Percentiles rank a stretch among this genome's conserved stretches.
These are phyloP conservation scores for Linnaemya tessellans DNA, from an alignment of 2,888 invertebrate species.

Conservation along the genomic window DNA sequence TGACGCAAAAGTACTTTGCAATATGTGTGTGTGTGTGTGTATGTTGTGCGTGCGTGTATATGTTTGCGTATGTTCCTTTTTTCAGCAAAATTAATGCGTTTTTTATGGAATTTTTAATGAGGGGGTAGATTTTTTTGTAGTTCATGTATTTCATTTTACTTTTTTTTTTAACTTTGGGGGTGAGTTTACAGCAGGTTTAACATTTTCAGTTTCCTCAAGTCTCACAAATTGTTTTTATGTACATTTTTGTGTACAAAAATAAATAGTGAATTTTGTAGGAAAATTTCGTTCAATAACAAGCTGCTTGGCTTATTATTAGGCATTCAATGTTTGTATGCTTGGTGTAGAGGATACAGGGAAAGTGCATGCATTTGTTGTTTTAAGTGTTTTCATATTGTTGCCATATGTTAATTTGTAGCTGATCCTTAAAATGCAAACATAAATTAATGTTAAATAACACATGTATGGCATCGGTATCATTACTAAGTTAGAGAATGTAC, in stretches of 20 bases:
- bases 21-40: constrained; percentile 1
- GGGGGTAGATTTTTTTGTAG: constrained; percentile 66
- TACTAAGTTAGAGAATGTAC: background rate
- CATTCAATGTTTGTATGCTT: background rate
- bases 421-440: constrained; percentile 38
- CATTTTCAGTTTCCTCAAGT: constrained; percentile 10
- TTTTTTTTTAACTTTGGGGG: constrained; percentile 51
- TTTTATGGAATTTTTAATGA: constrained; percentile 65
- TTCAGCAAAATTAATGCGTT: constrained; percentile 68
- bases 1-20: background rate
- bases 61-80: constrained; percentile 44
- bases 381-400: constrained; percentile 52
- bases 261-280: background rate
- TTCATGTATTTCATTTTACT: constrained; percentile 13
- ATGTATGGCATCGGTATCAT: constrained; percentile 40
- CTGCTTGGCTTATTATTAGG: background rate
- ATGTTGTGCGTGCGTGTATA: constrained; percentile 29
- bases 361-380: constrained; percentile 36
- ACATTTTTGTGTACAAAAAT: background rate
- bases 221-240: background rate
- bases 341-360: background rate
- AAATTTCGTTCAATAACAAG: constrained; percentile 7
- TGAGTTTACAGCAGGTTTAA: constrained; percentile 65
- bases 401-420: constrained; percentile 56
- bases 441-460: constrained; percentile 25